Evolutionary conservation across 2,797 vertebrate genomes (phyloP), one percentile per base, ranked within the genome.

Genomic region (Lerista edwardsae): DNA sequence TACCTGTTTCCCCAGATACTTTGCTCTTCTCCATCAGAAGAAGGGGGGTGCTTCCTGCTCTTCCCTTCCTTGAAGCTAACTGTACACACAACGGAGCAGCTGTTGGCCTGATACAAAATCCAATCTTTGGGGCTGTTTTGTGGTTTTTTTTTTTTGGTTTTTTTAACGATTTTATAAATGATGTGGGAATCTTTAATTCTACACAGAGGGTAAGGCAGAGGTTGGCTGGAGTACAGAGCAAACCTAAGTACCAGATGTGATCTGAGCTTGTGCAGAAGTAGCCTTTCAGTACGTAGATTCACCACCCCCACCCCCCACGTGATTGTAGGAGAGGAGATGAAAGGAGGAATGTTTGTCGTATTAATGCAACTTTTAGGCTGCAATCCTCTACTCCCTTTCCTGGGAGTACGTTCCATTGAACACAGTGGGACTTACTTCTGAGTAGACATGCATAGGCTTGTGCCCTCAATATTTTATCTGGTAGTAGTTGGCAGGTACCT

Each of bases 171-270:
- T 62, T 72, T 57, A 59, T 47, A 71, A 47, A 64, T 80, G 77
- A 39, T 71, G 44, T 72, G 65, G 59, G 59, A 80, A 80, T 80
- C 67, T 55, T 80, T 84, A 71, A 75, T 75, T 84, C 72, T 69
- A 31, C 57, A 72, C 55, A 87, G 73, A 76, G 67, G 78, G 17
- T 57, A 84, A 55, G 17, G 44, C 25, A 62, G 39, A 47, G 64
- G 31, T 64, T 55, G 44, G 62, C 65, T 80, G 76, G 55, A 80
- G 57, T 39, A 75, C 78, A 84, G 72, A 65, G 44, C 29, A 17
- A 72, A 34, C 73, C 84, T 75, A 71, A 75, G 55, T 75, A 64
- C 65, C 82, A 80, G 72, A 73, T 80, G 82, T 55, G 44, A 67
- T 44, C 65, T 73, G 82, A 87, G 73, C 57, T 80, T 57, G 12